Evolutionary conservation across 2,113 vertebrate genomes (phyloP).

Genomic region (Syngnathus scovelli): DNA sequence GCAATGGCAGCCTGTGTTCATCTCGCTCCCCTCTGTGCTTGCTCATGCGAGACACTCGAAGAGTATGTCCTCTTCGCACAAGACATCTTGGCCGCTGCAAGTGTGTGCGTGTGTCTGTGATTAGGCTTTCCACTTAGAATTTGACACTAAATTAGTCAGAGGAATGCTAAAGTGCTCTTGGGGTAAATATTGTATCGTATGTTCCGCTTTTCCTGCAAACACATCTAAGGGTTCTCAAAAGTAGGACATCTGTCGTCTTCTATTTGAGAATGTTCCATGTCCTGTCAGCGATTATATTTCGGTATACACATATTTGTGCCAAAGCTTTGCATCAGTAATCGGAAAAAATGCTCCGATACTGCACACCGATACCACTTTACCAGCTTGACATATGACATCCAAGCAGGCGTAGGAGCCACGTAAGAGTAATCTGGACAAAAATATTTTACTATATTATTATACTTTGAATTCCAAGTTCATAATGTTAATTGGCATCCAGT

Average conservation of each 20-base stretch:
- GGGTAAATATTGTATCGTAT: neutral
- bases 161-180: neutral
- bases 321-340: too few species aligned
- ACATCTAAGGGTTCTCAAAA: neutral
- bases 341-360: too few species aligned
- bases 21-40: conserved; percentile 51
- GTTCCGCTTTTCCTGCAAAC: neutral
- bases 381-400: too few species aligned
- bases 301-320: too few species aligned
- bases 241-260: neutral
- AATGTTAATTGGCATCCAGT: too few species aligned
- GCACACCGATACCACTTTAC: too few species aligned
- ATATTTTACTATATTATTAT: too few species aligned
- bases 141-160: neutral
- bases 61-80: conserved; percentile 36
- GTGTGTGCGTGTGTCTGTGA: conserved; percentile 19
- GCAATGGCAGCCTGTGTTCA: conserved; percentile 51
- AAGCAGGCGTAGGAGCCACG: too few species aligned
- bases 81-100: conserved; percentile 9
- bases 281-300: too few species aligned
- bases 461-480: too few species aligned
- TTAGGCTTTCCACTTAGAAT: conserved; percentile 7
- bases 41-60: conserved; percentile 38
- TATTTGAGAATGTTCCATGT: too few species aligned
- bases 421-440: too few species aligned